phyloP scores from a whole-genome alignment of 1,140 invertebrate species.

The Tetraneura akinire region DNA sequence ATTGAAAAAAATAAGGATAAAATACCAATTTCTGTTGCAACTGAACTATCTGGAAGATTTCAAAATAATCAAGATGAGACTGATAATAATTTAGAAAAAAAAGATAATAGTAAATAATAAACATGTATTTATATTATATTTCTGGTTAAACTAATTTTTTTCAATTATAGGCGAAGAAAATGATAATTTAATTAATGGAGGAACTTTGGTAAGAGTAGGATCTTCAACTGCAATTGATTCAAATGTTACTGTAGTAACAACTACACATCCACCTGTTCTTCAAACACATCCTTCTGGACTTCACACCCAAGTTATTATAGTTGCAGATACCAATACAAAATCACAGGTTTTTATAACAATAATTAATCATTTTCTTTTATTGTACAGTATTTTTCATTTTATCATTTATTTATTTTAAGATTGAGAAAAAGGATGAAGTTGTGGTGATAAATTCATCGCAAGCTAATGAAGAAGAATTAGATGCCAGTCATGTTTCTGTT shows the following conservation, averaged over 20 bases:
- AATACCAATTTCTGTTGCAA: slow-evolving; percentile 15
- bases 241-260: slow-evolving; percentile 71
- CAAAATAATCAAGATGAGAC: slow-evolving; percentile 30
- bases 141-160: neutral
- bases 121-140: neutral
- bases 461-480: slow-evolving; percentile 62
- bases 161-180: slow-evolving; percentile 27
- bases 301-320: slow-evolving; percentile 70
- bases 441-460: slow-evolving; percentile 54
- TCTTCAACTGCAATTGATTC: slow-evolving; percentile 54
- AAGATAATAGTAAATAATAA: slow-evolving; percentile 14
- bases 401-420: slow-evolving; percentile 62
- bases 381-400: too few relatives aligned
- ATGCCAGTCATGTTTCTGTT: slow-evolving; percentile 85
- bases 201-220: slow-evolving; percentile 42
- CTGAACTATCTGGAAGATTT: slow-evolving; percentile 29
- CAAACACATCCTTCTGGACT: slow-evolving; percentile 55
- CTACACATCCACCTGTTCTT: slow-evolving; percentile 75
- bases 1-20: slow-evolving; percentile 39
- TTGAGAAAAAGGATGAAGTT: slow-evolving; percentile 54
- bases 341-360: slow-evolving; percentile 62
- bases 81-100: neutral
- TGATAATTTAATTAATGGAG: slow-evolving; percentile 42
- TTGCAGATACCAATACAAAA: slow-evolving; percentile 74
- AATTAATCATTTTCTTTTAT: too few relatives aligned